These are phyloP conservation scores for Phoebastria nigripes DNA, from an alignment of 2,797 vertebrate species.

Conservation along the genomic window DNA sequence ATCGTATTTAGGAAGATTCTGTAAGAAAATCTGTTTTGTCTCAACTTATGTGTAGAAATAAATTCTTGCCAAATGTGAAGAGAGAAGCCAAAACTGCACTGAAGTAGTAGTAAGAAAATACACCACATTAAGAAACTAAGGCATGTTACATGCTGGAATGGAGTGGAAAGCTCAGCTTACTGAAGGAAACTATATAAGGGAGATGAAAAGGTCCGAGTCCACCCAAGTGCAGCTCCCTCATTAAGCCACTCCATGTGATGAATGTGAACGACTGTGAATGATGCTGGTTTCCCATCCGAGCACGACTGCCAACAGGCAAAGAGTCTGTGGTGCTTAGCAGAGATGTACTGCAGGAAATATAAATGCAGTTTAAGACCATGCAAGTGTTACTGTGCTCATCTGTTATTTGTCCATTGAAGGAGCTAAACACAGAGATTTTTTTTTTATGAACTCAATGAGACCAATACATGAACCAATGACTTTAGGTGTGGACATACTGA, in stretches of 20 bases:
- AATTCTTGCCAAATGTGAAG: not conserved
- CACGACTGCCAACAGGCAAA: not conserved
- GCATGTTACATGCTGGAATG: not conserved
- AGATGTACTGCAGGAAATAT: not conserved
- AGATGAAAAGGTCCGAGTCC: not conserved
- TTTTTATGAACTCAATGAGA: not conserved
- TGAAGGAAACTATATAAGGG: not conserved
- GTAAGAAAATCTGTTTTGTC: not conserved
- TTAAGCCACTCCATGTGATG: not conserved
- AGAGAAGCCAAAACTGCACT: not conserved
- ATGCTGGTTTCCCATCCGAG: not conserved
- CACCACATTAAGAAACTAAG: not conserved
- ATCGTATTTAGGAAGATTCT: not conserved
- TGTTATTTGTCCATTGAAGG: not conserved
- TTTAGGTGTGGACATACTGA: not conserved
- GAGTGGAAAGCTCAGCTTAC: not conserved
- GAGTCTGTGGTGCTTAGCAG: not conserved
- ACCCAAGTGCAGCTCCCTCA: not conserved
- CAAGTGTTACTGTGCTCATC: not conserved
- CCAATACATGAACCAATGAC: not conserved
- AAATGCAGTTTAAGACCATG: not conserved
- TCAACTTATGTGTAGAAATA: not conserved
- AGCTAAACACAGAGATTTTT: not conserved
- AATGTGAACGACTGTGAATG: rapidly evolving
- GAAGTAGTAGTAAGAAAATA: not conserved